Conservation (phyloP, 1,140 invertebrate species). For the Rhagoletis pomonella region DNA sequence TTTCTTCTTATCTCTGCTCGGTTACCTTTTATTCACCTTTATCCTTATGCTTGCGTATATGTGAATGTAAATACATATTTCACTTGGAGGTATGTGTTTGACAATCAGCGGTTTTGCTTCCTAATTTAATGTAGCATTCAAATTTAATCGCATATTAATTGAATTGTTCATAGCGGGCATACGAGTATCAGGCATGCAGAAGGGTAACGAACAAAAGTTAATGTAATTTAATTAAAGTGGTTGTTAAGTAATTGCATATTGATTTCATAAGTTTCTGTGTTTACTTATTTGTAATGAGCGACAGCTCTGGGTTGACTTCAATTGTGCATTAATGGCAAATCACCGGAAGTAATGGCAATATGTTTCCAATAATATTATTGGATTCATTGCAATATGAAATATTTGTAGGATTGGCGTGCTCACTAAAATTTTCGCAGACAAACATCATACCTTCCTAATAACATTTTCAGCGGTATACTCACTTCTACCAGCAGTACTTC, state of each 20-base stretch:
- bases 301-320: not conserved
- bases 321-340: constrained; percentile 36
- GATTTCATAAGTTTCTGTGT: not conserved
- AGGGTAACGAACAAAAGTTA: not conserved
- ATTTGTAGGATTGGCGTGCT: too few species aligned
- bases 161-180: not conserved
- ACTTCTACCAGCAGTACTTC: too few species aligned
- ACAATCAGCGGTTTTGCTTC: constrained; percentile 34
- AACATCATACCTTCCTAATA: too few species aligned
- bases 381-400: too few species aligned
- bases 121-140: constrained; percentile 38
- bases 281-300: not conserved
- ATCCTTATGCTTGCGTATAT: not conserved
- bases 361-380: too few species aligned
- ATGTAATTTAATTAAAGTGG: constrained; percentile 9
- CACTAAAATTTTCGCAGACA: too few species aligned
- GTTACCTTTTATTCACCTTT: constrained; percentile 27
- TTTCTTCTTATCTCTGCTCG: not conserved
- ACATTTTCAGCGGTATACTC: too few species aligned
- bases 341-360: constrained; percentile 2
- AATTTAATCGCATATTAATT: constrained; percentile 32
- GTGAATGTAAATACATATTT: not conserved
- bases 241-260: not conserved
- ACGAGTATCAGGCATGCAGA: too few species aligned
- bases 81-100: not conserved